phyloP scores from a whole-genome alignment of 64 coral and sea anemone genomes.

The Dendronephthya gigantea region DNA sequence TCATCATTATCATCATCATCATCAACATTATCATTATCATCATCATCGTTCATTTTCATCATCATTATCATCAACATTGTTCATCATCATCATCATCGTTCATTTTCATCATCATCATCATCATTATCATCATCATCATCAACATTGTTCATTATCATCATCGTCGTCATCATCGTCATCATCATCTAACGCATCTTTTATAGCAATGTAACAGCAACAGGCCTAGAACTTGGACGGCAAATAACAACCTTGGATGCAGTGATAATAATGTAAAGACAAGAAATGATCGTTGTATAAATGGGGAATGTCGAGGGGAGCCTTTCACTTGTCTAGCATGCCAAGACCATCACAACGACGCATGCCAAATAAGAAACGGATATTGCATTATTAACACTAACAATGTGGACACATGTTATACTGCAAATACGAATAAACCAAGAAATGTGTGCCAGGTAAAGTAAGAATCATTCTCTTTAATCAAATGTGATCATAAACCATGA shows the following conservation, averaged over 20 bases:
- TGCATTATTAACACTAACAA: slow-evolving; percentile 50
- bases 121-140: too few species aligned
- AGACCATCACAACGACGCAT: not conserved
- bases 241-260: slow-evolving; percentile 24
- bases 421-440: slow-evolving; percentile 47
- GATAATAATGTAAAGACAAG: not conserved
- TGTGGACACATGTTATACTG: slow-evolving; percentile 44
- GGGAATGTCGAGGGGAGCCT: slow-evolving; percentile 32
- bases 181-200: not conserved
- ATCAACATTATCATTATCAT: too few species aligned
- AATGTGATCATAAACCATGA: too few species aligned
- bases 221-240: slow-evolving; percentile 28
- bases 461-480: too few species aligned
- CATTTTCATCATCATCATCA: too few species aligned
- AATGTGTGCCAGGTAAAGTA: slow-evolving; percentile 58
- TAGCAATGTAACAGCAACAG: slow-evolving; percentile 26
- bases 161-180: too few species aligned
- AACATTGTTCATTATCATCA: too few species aligned
- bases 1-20: too few species aligned
- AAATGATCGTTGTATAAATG: slow-evolving; percentile 38
- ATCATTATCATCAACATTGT: too few species aligned
- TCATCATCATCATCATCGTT: too few species aligned
- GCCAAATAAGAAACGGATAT: slow-evolving; percentile 39
- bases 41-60: too few species aligned
- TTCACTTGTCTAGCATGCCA: slow-evolving; percentile 44